Evolutionary conservation across 2,888 invertebrate species (phyloP).

Genomic region (Tinea pellionella): DNA sequence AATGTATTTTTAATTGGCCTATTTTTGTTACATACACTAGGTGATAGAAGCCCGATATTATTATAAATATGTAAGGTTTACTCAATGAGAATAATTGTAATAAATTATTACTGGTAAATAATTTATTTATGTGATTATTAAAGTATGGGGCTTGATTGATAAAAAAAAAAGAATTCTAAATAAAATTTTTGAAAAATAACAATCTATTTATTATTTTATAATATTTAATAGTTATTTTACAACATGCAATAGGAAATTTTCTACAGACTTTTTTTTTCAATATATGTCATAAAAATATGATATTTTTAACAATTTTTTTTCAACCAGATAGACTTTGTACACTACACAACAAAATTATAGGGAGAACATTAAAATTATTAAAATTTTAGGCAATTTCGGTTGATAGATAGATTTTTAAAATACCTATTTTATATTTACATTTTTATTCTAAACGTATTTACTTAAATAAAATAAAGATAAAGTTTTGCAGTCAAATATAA

Average conservation of each 20-base stretch:
- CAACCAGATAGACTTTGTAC: neutral
- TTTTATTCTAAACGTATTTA: neutral
- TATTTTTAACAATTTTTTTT: constrained; percentile 1
- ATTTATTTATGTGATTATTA: no score
- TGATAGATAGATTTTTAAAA: neutral
- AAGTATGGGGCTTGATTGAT: neutral
- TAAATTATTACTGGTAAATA: no score
- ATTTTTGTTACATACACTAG: neutral
- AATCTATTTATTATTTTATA: neutral
- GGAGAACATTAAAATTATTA: neutral
- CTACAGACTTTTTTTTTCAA: neutral
- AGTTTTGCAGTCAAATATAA: neutral
- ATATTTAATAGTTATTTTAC: neutral
- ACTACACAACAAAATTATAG: neutral
- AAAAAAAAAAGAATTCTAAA: neutral
- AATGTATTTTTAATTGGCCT: constrained; percentile 33
- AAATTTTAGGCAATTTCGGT: neutral
- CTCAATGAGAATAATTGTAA: no score
- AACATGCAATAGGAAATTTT: neutral
- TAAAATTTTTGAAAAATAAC: neutral
- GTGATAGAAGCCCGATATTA: no score
- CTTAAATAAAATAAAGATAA: neutral
- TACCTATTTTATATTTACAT: neutral
- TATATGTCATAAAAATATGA: neutral
- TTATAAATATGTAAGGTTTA: no score